Evolutionary conservation across 2,113 vertebrate genomes (phyloP).

Genomic region (Spilogale gracilis): DNA sequence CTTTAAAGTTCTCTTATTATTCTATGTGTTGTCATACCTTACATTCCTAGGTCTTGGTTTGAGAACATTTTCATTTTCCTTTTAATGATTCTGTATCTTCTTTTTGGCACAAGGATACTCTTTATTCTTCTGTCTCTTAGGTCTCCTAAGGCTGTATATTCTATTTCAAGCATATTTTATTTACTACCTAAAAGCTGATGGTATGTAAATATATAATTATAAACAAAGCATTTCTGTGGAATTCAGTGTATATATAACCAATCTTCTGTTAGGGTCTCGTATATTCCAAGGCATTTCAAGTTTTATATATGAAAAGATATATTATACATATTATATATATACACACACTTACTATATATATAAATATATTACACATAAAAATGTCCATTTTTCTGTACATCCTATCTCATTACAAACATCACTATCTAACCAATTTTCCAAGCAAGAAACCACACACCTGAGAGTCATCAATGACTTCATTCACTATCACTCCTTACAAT

Average conservation of each 20-base stretch:
- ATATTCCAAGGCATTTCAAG: neutral
- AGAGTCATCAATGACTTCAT: neutral
- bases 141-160: neutral
- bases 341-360: too few species aligned
- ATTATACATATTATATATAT: neutral
- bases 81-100: neutral
- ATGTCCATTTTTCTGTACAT: neutral
- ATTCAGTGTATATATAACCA: neutral
- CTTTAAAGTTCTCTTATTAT: neutral
- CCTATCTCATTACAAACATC: neutral
- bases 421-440: neutral
- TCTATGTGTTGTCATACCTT: neutral
- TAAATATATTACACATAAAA: neutral
- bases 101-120: neutral
- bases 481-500: neutral
- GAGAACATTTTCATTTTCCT: neutral
- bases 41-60: neutral
- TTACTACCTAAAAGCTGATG: neutral
- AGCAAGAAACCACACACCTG: neutral
- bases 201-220: neutral
- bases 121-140: neutral
- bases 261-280: neutral
- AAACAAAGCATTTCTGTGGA: neutral
- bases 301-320: neutral
- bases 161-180: neutral